Evolutionary conservation across 1,140 invertebrate species (phyloP).

Genomic region (Bombus turneri): DNA sequence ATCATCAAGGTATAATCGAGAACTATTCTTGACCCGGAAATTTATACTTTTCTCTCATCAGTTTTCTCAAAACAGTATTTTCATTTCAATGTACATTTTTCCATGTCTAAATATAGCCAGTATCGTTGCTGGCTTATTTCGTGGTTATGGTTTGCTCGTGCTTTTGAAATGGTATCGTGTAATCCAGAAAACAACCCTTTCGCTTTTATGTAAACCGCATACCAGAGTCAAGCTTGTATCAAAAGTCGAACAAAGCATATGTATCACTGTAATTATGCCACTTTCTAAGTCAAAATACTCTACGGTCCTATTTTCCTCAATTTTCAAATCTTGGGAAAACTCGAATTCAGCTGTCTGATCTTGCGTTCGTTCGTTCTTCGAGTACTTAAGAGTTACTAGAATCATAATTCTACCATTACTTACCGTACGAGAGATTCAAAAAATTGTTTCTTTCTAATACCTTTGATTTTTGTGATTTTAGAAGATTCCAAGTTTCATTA

Average conservation of each 20-base stretch:
- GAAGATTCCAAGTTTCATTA: no score
- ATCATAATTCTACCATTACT: no score
- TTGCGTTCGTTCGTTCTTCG: no score
- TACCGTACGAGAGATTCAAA: no score
- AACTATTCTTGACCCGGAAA: not conserved
- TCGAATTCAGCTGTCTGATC: no score
- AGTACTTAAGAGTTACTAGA: no score
- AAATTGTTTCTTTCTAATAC: no score
- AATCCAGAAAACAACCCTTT: constrained; percentile 11
- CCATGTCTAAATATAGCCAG: constrained; percentile 1
- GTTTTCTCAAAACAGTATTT: not conserved
- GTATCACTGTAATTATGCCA: not conserved
- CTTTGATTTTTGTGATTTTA: no score
- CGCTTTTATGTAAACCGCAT: no score
- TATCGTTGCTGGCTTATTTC: not conserved
- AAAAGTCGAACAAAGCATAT: not conserved
- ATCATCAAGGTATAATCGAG: not conserved
- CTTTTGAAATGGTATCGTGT: not conserved
- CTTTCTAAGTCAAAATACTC: not conserved
- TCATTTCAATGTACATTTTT: constrained; percentile 8
- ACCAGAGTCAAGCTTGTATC: not conserved
- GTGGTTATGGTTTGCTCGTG: not conserved
- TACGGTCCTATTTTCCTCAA: not conserved
- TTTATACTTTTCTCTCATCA: not conserved
- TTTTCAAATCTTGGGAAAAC: not conserved